Conservation (phyloP, 2,797 vertebrate genomes). For the Thaleichthys pacificus region DNA sequence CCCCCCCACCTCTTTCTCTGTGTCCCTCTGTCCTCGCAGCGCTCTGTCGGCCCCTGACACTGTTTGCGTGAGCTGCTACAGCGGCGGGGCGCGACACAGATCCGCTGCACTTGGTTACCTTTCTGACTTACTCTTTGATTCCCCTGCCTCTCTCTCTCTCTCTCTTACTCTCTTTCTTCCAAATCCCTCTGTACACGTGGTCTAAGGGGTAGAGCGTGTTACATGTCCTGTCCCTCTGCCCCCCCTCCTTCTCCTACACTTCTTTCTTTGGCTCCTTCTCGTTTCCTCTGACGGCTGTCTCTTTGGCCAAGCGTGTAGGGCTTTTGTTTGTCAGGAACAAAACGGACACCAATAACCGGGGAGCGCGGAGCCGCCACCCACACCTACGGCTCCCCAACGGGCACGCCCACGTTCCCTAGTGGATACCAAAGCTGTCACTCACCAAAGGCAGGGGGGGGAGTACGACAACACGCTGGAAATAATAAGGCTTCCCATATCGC, state of each 20-base stretch:
- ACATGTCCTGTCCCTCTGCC: neutral
- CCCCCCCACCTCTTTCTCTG: constrained; percentile 12
- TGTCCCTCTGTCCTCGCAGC: constrained; percentile 17
- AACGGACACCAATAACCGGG: constrained; percentile 60
- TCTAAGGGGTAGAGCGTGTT: neutral
- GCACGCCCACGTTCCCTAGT: constrained; percentile 25
- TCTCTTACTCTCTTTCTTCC: neutral
- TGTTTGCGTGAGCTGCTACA: constrained; percentile 37
- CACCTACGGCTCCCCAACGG: neutral
- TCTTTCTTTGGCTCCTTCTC: constrained; percentile 7
- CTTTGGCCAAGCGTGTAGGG: constrained; percentile 56
- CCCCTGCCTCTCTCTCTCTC: constrained; percentile 33
- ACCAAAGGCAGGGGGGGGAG: constrained; percentile 49
- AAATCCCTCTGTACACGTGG: neutral
- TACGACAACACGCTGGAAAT: constrained; percentile 57
- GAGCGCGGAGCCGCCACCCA: constrained; percentile 26
- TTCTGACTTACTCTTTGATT: constrained; percentile 69
- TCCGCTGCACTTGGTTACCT: constrained; percentile 65
- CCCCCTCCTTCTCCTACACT: neutral
- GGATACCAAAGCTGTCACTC: constrained; percentile 68
- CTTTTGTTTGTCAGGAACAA: constrained; percentile 63
- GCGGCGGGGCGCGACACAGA: constrained; percentile 45
- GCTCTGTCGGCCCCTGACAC: constrained; percentile 49
- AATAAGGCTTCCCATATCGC: constrained; percentile 47
- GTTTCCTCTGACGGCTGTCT: too few relatives aligned